Conservation (phyloP, 2,113 vertebrate genomes). For the Capricornis sumatraensis region DNA sequence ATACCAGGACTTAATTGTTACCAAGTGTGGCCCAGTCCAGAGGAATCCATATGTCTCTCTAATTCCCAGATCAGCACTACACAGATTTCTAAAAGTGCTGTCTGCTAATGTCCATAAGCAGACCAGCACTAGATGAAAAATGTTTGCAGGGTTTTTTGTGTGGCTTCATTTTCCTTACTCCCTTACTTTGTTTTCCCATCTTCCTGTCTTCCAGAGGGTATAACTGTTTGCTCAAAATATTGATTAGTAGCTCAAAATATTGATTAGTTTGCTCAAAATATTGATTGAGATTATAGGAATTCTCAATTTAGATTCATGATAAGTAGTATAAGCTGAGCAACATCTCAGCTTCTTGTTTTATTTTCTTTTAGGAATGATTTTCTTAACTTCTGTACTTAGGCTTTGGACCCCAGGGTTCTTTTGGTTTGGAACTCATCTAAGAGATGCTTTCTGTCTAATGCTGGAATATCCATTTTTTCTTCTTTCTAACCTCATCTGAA, state of each 20-base stretch:
- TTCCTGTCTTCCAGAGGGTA: background rate
- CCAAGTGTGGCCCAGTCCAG: background rate
- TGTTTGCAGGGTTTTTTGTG: background rate
- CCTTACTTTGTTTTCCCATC: background rate
- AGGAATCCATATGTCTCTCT: background rate
- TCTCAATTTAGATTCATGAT: background rate
- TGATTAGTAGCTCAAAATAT: background rate
- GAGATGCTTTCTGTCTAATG: background rate
- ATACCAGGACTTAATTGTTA: background rate
- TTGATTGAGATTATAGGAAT: background rate
- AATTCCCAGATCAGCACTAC: background rate
- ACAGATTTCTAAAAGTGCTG: background rate
- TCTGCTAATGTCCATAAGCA: background rate
- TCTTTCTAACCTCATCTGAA: background rate
- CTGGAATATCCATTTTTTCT: background rate
- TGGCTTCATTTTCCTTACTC: background rate
- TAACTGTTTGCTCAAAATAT: background rate
- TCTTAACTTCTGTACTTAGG: background rate
- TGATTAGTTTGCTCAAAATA: no score
- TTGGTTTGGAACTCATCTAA: background rate
- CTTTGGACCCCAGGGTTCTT: background rate
- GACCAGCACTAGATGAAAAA: background rate
- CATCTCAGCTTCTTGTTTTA: background rate
- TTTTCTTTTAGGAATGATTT: background rate
- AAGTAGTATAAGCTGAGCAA: background rate